Percentiles rank a stretch among this genome's conserved stretches.
phyloP scores from a whole-genome alignment of 2,888 invertebrate species.

The Aromia moschata region DNA sequence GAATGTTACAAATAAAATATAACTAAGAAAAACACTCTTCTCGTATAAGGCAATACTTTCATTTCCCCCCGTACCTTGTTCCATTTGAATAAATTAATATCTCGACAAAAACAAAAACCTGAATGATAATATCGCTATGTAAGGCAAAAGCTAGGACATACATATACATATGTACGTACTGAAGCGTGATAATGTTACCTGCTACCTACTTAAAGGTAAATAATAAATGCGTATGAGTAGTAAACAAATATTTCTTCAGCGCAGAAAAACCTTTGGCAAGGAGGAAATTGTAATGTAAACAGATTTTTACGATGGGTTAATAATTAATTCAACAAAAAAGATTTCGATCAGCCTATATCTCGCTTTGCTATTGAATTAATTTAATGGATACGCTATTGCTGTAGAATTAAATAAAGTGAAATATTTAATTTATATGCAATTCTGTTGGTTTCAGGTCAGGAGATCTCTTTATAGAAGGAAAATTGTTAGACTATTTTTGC shows the following conservation, averaged over 20 bases:
- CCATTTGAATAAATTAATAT: not conserved
- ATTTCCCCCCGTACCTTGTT: not conserved
- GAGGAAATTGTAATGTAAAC: not conserved
- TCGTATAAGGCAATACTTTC: too few species aligned
- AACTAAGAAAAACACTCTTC: not conserved
- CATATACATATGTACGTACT: not conserved
- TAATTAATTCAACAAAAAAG: not conserved
- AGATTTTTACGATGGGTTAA: not conserved
- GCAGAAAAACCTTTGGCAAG: not conserved
- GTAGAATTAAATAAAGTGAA: too few species aligned
- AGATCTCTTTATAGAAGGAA: too few species aligned
- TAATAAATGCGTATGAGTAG: not conserved
- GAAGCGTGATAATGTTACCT: not conserved
- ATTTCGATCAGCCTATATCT: not conserved
- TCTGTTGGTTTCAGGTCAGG: too few species aligned
- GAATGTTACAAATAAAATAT: not conserved
- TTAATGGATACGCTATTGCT: too few species aligned
- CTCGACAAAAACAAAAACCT: not conserved
- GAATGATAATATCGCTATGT: not conserved
- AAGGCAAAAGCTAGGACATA: not conserved
- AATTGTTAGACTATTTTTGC: too few species aligned
- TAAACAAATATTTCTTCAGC: not conserved
- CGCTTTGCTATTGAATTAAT: not conserved
- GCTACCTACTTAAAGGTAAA: not conserved
- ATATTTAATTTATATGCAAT: too few species aligned